Conservation (phyloP, 2,888 invertebrate genomes). For the Melanargia galathea region DNA sequence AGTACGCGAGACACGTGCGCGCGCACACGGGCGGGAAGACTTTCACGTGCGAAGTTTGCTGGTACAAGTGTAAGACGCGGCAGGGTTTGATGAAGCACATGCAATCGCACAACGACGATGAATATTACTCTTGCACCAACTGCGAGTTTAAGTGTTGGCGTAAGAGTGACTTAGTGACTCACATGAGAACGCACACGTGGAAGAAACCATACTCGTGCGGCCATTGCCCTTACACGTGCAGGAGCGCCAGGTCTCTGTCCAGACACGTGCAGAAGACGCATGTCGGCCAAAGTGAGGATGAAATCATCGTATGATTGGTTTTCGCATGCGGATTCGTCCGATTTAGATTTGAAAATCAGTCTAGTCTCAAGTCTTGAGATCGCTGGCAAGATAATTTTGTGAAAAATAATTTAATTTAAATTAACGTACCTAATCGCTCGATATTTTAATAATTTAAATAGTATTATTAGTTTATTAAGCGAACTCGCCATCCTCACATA, state of each 20-base stretch:
- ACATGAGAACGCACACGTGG: neutral
- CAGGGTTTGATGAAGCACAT: neutral
- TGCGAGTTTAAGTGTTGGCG: neutral
- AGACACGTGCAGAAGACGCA: neutral
- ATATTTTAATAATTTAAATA: no score
- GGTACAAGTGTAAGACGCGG: neutral
- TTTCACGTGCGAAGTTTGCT: neutral
- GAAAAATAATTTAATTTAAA: no score
- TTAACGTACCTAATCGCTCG: no score
- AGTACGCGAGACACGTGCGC: neutral
- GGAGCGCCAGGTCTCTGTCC: neutral
- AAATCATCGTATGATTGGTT: neutral
- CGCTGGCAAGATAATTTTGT: no score
- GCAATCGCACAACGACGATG: neutral
- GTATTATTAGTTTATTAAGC: no score
- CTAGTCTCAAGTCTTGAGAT: no score
- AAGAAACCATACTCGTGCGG: neutral
- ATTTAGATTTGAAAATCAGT: no score
- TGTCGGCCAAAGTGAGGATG: neutral
- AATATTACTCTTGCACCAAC: neutral
- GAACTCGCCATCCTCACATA: no score
- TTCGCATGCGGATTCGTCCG: no score
- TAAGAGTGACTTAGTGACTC: neutral
- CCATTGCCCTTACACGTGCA: neutral
- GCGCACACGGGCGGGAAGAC: neutral